Evolutionary conservation across 2,888 invertebrate species (phyloP).

Genomic region (Orthosia incerta): DNA sequence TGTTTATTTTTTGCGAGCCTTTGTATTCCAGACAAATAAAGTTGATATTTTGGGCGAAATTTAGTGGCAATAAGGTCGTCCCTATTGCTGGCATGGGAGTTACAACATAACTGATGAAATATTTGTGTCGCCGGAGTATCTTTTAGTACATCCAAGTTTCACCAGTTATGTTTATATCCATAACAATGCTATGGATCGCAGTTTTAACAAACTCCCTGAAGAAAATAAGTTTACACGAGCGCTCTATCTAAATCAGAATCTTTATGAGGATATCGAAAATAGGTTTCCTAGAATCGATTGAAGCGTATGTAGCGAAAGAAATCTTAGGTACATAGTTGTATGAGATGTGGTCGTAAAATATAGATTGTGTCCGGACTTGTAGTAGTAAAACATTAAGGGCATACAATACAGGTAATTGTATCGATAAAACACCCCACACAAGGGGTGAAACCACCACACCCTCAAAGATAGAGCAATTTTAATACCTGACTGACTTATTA

Average conservation of each 20-base stretch:
- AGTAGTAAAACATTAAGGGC: no score
- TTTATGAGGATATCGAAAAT: slow-evolving; percentile 39
- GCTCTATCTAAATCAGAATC: slow-evolving; percentile 53
- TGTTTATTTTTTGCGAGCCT: slow-evolving; percentile 26
- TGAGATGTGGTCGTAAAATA: background rate
- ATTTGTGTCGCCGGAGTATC: background rate
- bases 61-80: background rate
- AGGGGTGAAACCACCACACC: no score
- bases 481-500: no score
- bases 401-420: no score
- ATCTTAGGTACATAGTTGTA: background rate
- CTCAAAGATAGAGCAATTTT: no score
- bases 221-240: slow-evolving; percentile 6
- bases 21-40: slow-evolving; percentile 33
- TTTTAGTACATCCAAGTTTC: no score
- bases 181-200: background rate
- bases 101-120: background rate
- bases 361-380: no score
- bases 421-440: no score
- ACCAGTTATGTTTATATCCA: background rate
- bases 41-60: slow-evolving; percentile 16
- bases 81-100: background rate
- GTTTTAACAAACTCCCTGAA: slow-evolving; percentile 11
- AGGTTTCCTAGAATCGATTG: slow-evolving; percentile 2
- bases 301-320: slow-evolving; percentile 14